Evolutionary conservation across 2,888 invertebrate species (phyloP).

Genomic region (Tipula helvola): DNA sequence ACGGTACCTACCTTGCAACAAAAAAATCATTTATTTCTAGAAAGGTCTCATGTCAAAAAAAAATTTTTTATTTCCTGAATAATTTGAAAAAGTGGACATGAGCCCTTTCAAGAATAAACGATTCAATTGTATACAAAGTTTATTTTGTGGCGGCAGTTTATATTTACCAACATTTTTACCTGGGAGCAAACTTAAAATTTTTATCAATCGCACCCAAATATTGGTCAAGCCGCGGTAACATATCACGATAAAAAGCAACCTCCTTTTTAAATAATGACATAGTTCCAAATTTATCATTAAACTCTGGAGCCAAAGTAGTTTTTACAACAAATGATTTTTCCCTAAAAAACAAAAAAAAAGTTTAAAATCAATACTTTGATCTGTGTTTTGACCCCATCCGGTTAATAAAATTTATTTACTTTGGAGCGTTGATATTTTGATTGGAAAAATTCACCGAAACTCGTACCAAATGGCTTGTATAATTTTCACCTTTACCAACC

Average conservation of each 20-base stretch:
- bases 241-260: constrained; percentile 26
- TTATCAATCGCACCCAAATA: constrained; percentile 16
- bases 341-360: not conserved
- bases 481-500: constrained; percentile 26
- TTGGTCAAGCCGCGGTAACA: constrained; percentile 22
- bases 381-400: not conserved
- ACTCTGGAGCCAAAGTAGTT: not conserved
- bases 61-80: no score
- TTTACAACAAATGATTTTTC: not conserved
- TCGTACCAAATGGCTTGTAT: constrained; percentile 25
- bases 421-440: not conserved
- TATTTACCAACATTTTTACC: not conserved
- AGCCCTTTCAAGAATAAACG: no score
- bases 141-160: not conserved
- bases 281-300: constrained; percentile 8
- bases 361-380: not conserved
- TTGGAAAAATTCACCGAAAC: constrained; percentile 19
- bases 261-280: constrained; percentile 24
- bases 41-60: no score
- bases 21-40: no score
- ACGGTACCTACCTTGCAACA: no score
- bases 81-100: no score
- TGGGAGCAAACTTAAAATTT: not conserved
- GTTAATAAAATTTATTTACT: not conserved
- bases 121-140: not conserved